Percentiles rank a stretch among this genome's conserved stretches.
Evolutionary conservation across 2,113 vertebrate species (phyloP).

Genomic region (Plecturocebus donacophilus): DNA sequence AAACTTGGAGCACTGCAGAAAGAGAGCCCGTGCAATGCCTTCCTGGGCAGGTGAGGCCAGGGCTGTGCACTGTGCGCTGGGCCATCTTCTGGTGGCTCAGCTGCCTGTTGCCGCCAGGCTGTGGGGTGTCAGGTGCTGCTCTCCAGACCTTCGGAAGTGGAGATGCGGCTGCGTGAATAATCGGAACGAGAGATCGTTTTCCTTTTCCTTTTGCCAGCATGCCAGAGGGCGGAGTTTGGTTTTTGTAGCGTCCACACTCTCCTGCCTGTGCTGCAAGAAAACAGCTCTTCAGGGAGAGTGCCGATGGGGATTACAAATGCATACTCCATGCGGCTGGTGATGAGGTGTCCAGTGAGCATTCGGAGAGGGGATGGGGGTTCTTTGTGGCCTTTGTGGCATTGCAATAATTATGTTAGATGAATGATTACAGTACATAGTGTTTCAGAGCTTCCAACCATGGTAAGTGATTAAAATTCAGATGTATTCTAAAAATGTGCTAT

Average conservation of each 20-base stretch:
- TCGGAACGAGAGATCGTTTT: fast-evolving
- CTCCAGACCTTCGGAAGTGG: not conserved
- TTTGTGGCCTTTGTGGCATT: not conserved
- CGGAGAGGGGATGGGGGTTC: not conserved
- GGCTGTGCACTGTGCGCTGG: fast-evolving
- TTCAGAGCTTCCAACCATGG: not conserved
- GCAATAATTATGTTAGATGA: not conserved
- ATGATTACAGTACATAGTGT: not conserved
- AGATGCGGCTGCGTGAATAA: no score
- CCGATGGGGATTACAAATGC: slow-evolving; percentile 62
- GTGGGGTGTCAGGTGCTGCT: not conserved
- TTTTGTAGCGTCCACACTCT: not conserved
- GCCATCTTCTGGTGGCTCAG: fast-evolving
- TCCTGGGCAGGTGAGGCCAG: fast-evolving
- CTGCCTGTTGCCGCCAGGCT: fast-evolving
- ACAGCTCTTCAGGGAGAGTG: not conserved
- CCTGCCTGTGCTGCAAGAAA: not conserved
- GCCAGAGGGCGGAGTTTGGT: fast-evolving
- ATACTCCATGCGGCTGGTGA: slow-evolving; percentile 49
- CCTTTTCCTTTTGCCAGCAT: fast-evolving
- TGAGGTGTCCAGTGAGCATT: not conserved
- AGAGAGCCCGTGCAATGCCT: not conserved
- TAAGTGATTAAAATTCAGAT: not conserved
- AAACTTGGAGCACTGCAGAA: not conserved
- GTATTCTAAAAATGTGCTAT: not conserved